Conservation (phyloP, 2,113 vertebrate species). For the Rhineura floridana region DNA sequence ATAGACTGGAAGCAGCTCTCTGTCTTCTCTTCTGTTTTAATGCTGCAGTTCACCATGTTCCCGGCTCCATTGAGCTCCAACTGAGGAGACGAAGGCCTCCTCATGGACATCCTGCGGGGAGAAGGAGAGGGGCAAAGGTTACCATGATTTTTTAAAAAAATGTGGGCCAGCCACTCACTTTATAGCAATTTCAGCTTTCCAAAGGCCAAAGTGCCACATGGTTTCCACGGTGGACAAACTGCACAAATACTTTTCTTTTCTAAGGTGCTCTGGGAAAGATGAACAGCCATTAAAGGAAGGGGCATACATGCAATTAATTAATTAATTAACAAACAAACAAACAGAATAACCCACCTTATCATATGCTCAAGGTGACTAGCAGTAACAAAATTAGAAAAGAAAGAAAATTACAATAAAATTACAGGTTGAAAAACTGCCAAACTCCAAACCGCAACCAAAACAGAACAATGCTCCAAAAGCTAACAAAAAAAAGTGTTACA, state of each 20-base stretch:
- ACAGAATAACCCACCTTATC: background rate
- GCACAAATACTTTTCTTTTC: background rate
- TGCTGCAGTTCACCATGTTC: constrained; percentile 86
- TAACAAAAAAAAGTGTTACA: background rate
- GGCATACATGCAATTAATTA: background rate
- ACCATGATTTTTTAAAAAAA: background rate
- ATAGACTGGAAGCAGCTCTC: constrained; percentile 48
- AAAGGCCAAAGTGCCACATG: background rate
- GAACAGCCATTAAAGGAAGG: background rate
- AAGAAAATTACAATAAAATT: background rate
- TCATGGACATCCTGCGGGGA: constrained; percentile 88
- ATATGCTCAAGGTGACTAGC: background rate
- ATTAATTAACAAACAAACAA: background rate
- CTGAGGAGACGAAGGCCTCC: constrained; percentile 82
- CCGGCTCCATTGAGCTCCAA: constrained; percentile 81
- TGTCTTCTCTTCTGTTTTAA: constrained; percentile 87
- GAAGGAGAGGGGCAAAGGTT: background rate
- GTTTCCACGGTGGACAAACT: background rate
- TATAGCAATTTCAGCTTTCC: background rate
- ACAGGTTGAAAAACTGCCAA: background rate
- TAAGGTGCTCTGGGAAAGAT: background rate
- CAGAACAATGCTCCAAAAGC: background rate
- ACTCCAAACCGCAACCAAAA: background rate
- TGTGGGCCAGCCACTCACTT: background rate
- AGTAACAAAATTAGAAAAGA: background rate